Evolutionary conservation across 2,888 invertebrate species (phyloP), one percentile per base, ranked within the genome.

Genomic region (Bellardia bayeri): DNA sequence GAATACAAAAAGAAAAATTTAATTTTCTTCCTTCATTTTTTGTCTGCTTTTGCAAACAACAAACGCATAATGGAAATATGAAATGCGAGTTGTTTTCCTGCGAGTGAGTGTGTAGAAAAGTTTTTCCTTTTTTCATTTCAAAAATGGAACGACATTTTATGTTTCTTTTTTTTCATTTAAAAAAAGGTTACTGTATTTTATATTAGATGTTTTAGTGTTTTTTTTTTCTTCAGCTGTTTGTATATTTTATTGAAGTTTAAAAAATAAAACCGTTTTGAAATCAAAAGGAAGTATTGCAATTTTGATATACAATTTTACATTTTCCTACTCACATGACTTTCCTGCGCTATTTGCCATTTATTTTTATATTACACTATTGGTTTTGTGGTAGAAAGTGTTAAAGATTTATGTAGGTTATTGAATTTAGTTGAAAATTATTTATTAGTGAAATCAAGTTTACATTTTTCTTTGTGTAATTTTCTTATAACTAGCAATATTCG

Each of bases 101-200:
- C 58, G 13, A 45, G 23, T 63, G 37, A 23, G 51, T 51, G 51
- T 51, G 1, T 23, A n/a, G 56, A 69, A 71, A 40, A 37, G 45
- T 49, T 68, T 68, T 16, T 9, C n/a, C 14, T 54, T 40, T n/a
- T 76, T 66, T 58, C 54, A 56, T 49, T 82, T 75, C 4, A 66
- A 82, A 82, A 82, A 49, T 82, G 45, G 49, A 82, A 74, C 45
- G 74, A 74, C 74, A 58, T 74, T 58, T 82, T 56, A 33, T 56
- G 9, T 56, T 82, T 42, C 13, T 58, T n/a, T 4, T 4, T 16
- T 42, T 56, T 63, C 33, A 45, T 64, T 56, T 61, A 23, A 69
- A 37, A 69, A 79, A 69, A 58, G 78, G 66, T 56, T 79, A 45
- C 33, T 58, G 14, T 68, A 23, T 64, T 54, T 14, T n/a, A 16